Evolutionary conservation across 2,888 invertebrate genomes (phyloP), one percentile per base, ranked within the genome.

Genomic region (Chouioia cunea): DNA sequence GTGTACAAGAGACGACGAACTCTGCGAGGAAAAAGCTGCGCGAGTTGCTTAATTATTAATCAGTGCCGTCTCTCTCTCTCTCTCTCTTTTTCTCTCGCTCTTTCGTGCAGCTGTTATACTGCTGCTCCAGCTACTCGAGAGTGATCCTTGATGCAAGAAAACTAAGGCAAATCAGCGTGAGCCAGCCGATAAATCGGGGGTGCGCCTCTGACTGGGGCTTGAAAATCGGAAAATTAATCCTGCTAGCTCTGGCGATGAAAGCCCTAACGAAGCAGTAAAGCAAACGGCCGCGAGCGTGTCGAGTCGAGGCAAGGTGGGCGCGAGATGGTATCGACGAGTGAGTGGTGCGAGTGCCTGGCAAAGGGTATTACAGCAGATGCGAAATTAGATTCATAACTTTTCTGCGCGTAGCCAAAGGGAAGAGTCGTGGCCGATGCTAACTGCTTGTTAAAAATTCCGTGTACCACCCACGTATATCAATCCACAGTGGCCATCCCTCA

Each of bases 361-460:
- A 73, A 67, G 73, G 79, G 79, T 81, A 80, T 80, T 80, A 80
- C 81, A 80, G 44, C 27, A 8, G 43, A 77, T 78, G 83, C 36
- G 80, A 83, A 84, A 84, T 84, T 83, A 82, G 84, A 84, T 84
- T 84, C 82, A 82, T 83, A 84, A 84, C 83, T 84, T 84, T 82
- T 82, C 81, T 80, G 81, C 79, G 79, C 80, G 80, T 80, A 78
- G 77, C 78, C 77, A 78, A 80, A 81, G 79, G 78, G 79, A 76
- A 47, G 79, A 76, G 75, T 64, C 72, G 72, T 71, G 77, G 81
- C 48, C 56, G 22, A 27, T 6, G 27, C 15, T 22, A 23, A 44
- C 27, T 43, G 64, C 80, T 82, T 80, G 83, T 83, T 83, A 83
- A 83, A 84, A 84, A 84, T 84, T 83, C 83, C 81, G 79, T 81